phyloP scores from a whole-genome alignment of 2,113 vertebrate species.

The Austrofundulus limnaeus region DNA sequence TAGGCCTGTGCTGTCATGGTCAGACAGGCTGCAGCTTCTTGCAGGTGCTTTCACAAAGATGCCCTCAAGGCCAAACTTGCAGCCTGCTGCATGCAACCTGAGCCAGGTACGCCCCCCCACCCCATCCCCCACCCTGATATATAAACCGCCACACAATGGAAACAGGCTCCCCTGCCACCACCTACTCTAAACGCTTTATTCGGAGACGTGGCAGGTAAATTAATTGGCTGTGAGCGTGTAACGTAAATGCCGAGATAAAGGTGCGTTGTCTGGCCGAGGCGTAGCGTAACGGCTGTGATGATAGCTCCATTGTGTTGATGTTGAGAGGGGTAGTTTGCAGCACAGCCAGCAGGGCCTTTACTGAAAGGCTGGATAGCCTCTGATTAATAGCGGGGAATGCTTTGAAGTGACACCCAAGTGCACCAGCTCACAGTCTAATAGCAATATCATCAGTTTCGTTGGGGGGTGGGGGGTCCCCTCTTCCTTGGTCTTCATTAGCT shows the following conservation, averaged over 20 bases:
- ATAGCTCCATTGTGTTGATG: slow-evolving; percentile 75
- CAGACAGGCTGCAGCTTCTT: slow-evolving; percentile 48
- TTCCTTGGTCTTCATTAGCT: slow-evolving; percentile 65
- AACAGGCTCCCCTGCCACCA: slow-evolving; percentile 24
- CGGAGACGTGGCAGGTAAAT: slow-evolving; percentile 67
- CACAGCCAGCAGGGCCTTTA: slow-evolving; percentile 53
- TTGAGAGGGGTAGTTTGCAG: slow-evolving; percentile 62
- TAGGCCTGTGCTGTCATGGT: slow-evolving; percentile 24
- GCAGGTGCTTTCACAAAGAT: slow-evolving; percentile 60
- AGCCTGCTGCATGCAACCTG: slow-evolving; percentile 54
- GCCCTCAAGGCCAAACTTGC: slow-evolving; percentile 27
- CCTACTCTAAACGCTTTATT: slow-evolving; percentile 31
- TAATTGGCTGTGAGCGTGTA: slow-evolving; percentile 69
- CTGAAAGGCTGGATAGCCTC: slow-evolving; percentile 60
- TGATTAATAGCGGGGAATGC: slow-evolving; percentile 78
- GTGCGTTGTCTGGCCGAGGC: slow-evolving; percentile 60
- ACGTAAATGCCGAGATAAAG: slow-evolving; percentile 67
- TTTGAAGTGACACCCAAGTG: slow-evolving; percentile 79
- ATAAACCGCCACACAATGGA: slow-evolving; percentile 53
- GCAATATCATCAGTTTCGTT: slow-evolving; percentile 62
- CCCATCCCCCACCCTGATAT: slow-evolving; percentile 49
- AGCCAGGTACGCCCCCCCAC: slow-evolving; percentile 65
- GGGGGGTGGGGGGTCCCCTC: slow-evolving; percentile 35
- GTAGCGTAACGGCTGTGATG: slow-evolving; percentile 63
- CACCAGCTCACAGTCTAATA: slow-evolving; percentile 66